Conservation (phyloP, 2,888 invertebrate species). For the Heliconius sara region DNA sequence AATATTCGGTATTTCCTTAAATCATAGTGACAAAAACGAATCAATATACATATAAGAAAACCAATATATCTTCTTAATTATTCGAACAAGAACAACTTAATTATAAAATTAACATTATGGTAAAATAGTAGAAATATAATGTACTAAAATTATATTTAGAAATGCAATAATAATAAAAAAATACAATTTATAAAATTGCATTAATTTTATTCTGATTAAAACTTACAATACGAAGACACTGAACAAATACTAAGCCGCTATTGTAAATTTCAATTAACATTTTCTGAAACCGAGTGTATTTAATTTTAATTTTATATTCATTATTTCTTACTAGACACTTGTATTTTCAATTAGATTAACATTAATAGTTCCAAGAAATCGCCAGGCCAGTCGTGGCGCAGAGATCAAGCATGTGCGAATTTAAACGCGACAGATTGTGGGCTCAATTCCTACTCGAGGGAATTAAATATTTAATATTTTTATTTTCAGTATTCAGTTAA, state of each 20-base stretch:
- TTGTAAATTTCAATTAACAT: background rate
- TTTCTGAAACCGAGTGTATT: background rate
- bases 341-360: background rate
- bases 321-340: background rate
- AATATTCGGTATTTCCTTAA: background rate
- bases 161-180: background rate
- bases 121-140: background rate
- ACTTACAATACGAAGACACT: background rate
- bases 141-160: background rate
- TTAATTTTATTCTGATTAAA: background rate
- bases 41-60: background rate
- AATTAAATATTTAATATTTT: no score
- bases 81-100: background rate
- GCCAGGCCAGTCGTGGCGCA: no score
- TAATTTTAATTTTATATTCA: background rate
- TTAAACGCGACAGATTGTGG: no score
- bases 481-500: no score
- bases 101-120: background rate
- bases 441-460: no score
- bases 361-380: conserved; percentile 1
- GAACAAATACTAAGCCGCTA: background rate
- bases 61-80: background rate
- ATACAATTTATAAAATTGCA: no score
- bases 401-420: no score
- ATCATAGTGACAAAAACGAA: background rate